Conservation (phyloP, 1,140 invertebrate genomes). For the Teleogryllus occipitalis region DNA sequence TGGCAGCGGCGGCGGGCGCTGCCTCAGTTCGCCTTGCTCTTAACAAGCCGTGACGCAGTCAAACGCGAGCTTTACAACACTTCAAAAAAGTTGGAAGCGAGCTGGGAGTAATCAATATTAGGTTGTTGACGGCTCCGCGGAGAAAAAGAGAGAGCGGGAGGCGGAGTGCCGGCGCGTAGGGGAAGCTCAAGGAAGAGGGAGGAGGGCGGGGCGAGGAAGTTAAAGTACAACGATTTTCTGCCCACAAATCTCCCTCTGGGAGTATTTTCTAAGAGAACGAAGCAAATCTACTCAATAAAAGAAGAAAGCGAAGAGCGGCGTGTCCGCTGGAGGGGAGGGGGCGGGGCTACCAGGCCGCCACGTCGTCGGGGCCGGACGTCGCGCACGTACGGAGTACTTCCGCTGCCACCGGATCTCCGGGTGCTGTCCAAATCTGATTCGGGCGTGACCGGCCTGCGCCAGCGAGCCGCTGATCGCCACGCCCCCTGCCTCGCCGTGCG, state of each 20-base stretch:
- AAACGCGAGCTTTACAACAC: conserved; percentile 3
- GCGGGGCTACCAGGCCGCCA: no score
- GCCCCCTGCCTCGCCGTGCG: no score
- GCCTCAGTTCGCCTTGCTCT: background rate
- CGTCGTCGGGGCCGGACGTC: background rate
- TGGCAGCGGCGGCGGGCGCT: no score
- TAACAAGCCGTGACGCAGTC: conserved; percentile 2
- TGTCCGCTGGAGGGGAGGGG: no score
- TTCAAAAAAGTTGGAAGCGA: background rate
- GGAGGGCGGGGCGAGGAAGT: background rate
- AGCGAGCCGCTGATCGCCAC: background rate
- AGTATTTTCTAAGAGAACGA: background rate
- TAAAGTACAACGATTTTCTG: background rate
- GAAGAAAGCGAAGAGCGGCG: background rate
- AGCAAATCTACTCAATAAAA: background rate
- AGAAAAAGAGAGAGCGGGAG: no score
- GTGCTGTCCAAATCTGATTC: background rate
- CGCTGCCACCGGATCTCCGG: background rate
- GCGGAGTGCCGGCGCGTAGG: no score
- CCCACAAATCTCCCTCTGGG: background rate
- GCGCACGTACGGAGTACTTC: background rate
- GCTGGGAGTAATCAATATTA: conserved; percentile 4
- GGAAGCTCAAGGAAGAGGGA: background rate
- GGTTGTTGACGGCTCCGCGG: background rate
- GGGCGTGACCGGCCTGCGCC: background rate